These are phyloP conservation scores for Euplexia lucipara DNA, from an alignment of 2,888 invertebrate genomes.

Conservation along the genomic window DNA sequence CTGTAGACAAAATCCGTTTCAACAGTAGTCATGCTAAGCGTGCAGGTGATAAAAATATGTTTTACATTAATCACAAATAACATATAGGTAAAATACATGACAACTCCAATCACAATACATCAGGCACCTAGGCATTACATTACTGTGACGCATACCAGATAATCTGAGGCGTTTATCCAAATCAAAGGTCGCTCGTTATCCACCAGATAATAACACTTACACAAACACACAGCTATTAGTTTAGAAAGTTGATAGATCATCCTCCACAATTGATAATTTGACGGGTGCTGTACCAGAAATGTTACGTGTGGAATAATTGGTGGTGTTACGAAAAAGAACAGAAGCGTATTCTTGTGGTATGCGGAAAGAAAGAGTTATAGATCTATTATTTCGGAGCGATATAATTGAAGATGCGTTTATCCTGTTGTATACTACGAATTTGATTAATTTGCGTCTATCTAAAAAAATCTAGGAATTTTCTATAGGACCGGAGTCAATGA, in stretches of 20 bases:
- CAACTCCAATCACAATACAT: slow-evolving; percentile 17
- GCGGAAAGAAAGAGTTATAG: slow-evolving; percentile 13
- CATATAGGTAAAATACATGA: slow-evolving; percentile 17
- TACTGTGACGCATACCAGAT: slow-evolving; percentile 49
- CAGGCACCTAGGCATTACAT: slow-evolving; percentile 33
- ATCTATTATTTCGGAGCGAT: not conserved
- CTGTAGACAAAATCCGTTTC: too few species aligned
- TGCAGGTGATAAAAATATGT: too few species aligned
- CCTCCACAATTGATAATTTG: slow-evolving; percentile 63
- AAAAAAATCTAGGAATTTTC: too few species aligned
- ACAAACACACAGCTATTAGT: slow-evolving; percentile 57
- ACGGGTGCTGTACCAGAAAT: slow-evolving; percentile 54
- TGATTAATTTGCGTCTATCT: too few species aligned
- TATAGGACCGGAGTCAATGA: too few species aligned
- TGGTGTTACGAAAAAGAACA: slow-evolving; percentile 49
- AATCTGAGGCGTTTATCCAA: slow-evolving; percentile 61
- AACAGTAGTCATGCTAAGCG: too few species aligned
- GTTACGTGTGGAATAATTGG: slow-evolving; percentile 48
- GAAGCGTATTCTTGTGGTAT: slow-evolving; percentile 22
- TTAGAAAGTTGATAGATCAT: slow-evolving; percentile 65
- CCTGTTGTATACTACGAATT: not conserved
- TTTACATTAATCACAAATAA: slow-evolving; percentile 1
- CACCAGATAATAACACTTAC: slow-evolving; percentile 54
- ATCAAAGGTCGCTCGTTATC: slow-evolving; percentile 66
- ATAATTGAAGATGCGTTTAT: not conserved